Percentiles rank a stretch among this genome's conserved stretches.
Conservation (phyloP, 2,888 invertebrate species). For the Spodoptera exigua region DNA sequence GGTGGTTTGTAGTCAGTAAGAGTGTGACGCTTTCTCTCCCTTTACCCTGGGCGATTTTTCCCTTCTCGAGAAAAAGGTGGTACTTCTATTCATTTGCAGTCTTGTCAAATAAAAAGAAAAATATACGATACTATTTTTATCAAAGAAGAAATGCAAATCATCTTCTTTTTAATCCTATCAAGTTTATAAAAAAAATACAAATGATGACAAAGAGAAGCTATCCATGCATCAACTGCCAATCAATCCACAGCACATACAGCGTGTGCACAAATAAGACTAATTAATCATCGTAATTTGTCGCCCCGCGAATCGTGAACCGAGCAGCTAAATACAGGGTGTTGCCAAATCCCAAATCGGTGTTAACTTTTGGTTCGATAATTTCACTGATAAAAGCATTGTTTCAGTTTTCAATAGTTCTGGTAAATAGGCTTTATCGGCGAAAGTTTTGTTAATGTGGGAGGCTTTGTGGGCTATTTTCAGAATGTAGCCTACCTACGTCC, state of each 20-base stretch:
- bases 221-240: constrained; percentile 18
- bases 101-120: too few relatives aligned
- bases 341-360: constrained; percentile 13
- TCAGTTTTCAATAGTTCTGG: constrained; percentile 4
- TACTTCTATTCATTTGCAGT: too few relatives aligned
- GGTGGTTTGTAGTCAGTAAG: too few relatives aligned
- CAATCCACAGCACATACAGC: constrained; percentile 28
- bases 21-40: too few relatives aligned
- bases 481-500: neutral
- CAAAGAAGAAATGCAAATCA: too few relatives aligned
- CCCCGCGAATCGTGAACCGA: constrained; percentile 19
- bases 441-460: neutral
- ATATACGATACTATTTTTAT: too few relatives aligned
- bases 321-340: constrained; percentile 31
- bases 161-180: too few relatives aligned
- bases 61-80: too few relatives aligned
- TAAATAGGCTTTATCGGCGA: constrained; percentile 14
- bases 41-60: too few relatives aligned
- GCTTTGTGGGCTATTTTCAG: neutral
- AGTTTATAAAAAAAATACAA: too few relatives aligned
- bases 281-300: constrained; percentile 52
- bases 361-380: constrained; percentile 14
- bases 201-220: too few relatives aligned
- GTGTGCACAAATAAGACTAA: constrained; percentile 39
- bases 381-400: constrained; percentile 21